A percentile compares a stretch with the other conserved stretches of the same genome.
Evolutionary conservation across 1,140 invertebrate genomes (phyloP).

Genomic region (Drosophila prosaltans): DNA sequence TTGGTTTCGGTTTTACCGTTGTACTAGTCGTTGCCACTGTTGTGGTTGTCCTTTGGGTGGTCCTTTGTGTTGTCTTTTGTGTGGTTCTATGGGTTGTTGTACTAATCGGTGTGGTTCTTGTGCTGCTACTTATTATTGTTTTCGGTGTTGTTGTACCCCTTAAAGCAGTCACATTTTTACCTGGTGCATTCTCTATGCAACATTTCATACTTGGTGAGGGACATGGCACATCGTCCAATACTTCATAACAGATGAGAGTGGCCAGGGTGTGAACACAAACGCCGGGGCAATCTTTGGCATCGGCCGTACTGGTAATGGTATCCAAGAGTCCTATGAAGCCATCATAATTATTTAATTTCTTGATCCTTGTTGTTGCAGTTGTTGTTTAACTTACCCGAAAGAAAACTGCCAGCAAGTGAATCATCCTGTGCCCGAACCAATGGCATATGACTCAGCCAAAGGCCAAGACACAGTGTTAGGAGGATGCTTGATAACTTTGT

Average conservation of each 20-base stretch:
- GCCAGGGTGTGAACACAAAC: constrained; percentile 92
- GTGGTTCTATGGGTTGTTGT: constrained; percentile 74
- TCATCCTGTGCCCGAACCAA: constrained; percentile 86
- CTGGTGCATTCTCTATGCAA: constrained; percentile 87
- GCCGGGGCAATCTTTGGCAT: constrained; percentile 92
- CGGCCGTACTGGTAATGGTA: constrained; percentile 91
- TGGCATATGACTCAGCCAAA: constrained; percentile 33
- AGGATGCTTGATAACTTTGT: constrained; percentile 24
- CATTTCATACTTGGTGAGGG: constrained; percentile 91
- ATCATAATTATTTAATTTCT: not conserved
- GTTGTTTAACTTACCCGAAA: constrained; percentile 86
- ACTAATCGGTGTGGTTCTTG: constrained; percentile 69
- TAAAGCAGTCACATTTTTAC: constrained; percentile 60
- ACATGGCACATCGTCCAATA: constrained; percentile 91
- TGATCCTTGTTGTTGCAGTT: not conserved
- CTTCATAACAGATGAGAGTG: constrained; percentile 92
- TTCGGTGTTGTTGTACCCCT: constrained; percentile 54
- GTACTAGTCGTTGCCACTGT: constrained; percentile 79
- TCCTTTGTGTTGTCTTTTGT: constrained; percentile 55
- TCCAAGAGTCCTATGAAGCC: constrained; percentile 88
- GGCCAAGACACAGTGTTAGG: constrained; percentile 27
- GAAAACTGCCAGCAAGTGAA: constrained; percentile 89
- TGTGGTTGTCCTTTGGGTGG: constrained; percentile 67
- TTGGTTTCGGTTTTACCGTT: constrained; percentile 72
- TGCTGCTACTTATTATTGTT: constrained; percentile 71